Evolutionary conservation across 2,888 invertebrate species (phyloP), one percentile per base, ranked within the genome.

Genomic region (Dynastes grantii): DNA sequence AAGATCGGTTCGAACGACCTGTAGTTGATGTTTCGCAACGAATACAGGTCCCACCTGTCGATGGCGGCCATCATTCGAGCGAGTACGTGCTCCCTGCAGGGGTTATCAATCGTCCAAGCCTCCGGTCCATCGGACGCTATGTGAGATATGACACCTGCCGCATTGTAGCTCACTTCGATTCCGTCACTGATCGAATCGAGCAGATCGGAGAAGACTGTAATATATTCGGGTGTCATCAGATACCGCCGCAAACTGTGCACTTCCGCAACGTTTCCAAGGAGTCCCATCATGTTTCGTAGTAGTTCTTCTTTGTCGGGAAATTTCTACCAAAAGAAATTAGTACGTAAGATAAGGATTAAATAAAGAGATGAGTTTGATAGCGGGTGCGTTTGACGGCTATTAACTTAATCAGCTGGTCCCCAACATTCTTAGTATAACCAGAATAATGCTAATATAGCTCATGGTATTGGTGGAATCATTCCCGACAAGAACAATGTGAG

Each of bases 261-360:
- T 90, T 99, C 99, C 0, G 98, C 98, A 6, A 99, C 97, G 88
- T 99, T 99, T 5, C 98, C 98, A 81, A 98, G 90, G 11, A 97
- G 90, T 1, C 98, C 99, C 98, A 99, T 98, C 98, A 99, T 99
- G 88, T 99, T 99, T 68, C 98, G 91, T 67, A 98, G 90, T 61
- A 99, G 89, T 87, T 98, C 98, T 81, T 96, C 96, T 86, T 95
- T 96, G 83, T 96, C 93, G 0, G 95, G 95, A 89, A 97, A 98
- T 85, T 92, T 92, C 97, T 97, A 88, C 8, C 8, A 58, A 58
- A 29, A 87, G 84, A 29, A 81, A 81, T 63, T 58, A 53, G 40
- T 61, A 53, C 13, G 13, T 71, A 13, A 37, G 32, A 37, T 37
- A 5, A 37, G 32, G 32, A 37, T 37, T 37, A 5, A 5, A 37